These are phyloP conservation scores for Poliocrania exsul DNA, from an alignment of 2,797 vertebrate species.

Conservation along the genomic window DNA sequence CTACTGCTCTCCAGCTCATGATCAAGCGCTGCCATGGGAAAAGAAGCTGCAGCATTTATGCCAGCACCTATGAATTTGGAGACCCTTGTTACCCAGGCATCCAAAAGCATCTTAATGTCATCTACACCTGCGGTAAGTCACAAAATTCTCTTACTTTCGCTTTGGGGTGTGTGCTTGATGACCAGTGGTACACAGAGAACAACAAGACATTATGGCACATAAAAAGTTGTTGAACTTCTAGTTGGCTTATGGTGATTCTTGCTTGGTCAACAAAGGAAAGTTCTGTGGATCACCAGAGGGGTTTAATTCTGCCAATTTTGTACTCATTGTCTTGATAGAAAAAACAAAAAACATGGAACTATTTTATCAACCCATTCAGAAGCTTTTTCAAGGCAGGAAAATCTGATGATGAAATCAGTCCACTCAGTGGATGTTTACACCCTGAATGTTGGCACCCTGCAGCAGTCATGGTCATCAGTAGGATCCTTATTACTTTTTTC, in stretches of 20 bases:
- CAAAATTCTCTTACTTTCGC: neutral
- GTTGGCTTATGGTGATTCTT: neutral
- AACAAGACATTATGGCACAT: neutral
- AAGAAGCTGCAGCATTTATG: slow-evolving; percentile 85
- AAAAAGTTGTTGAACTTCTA: neutral
- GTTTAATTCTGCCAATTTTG: neutral
- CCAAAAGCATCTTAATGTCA: slow-evolving; percentile 90
- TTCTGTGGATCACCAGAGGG: neutral
- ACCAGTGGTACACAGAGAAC: neutral
- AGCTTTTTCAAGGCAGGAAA: neutral
- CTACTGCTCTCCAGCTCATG: slow-evolving; percentile 83
- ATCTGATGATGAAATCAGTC: neutral
- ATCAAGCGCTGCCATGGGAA: slow-evolving; percentile 86
- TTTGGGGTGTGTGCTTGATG: neutral
- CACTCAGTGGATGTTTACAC: neutral
- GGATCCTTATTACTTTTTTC: neutral
- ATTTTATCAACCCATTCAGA: neutral
- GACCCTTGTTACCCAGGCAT: slow-evolving; percentile 89
- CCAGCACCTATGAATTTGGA: slow-evolving; percentile 87
- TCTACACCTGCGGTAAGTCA: slow-evolving; percentile 90
- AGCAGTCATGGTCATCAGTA: neutral
- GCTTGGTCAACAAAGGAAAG: neutral
- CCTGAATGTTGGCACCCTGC: neutral
- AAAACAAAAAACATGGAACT: neutral
- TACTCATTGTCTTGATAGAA: neutral